These are phyloP conservation scores for Hipparchia sbordonii DNA, from an alignment of 2,888 invertebrate species.

Conservation along the genomic window DNA sequence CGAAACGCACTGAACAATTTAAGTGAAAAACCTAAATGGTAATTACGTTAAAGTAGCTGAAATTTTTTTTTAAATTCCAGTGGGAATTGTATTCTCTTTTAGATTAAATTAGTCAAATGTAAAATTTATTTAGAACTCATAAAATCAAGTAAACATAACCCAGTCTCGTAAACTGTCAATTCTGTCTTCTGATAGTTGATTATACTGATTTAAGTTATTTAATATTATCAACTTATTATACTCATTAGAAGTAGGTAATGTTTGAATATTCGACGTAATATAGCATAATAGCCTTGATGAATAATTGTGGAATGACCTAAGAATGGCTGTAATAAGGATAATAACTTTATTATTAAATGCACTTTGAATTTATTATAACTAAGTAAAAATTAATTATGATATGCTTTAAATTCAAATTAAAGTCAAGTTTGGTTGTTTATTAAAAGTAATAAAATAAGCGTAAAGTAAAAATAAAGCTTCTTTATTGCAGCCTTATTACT, in stretches of 20 bases:
- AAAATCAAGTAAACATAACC: no score
- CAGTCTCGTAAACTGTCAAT: not conserved
- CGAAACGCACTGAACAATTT: not conserved
- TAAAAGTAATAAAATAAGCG: not conserved
- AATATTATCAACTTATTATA: not conserved
- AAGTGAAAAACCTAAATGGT: not conserved
- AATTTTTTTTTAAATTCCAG: no score
- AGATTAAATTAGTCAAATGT: no score
- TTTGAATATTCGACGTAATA: no score
- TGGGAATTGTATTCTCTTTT: no score
- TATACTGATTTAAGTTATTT: conserved; percentile 9
- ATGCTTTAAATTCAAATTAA: not conserved
- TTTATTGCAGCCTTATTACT: not conserved
- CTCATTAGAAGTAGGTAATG: no score
- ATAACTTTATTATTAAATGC: not conserved
- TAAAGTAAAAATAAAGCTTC: not conserved
- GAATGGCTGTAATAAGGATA: not conserved
- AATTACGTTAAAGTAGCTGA: no score
- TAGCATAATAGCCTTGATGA: not conserved
- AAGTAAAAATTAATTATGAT: not conserved
- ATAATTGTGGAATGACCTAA: not conserved
- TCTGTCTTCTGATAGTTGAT: not conserved
- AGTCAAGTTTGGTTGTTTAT: not conserved
- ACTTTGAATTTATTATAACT: not conserved
- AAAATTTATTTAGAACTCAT: no score